Base-by-base conservation (phyloP, 2,113 vertebrate genomes). In the Quiscalus mexicanus region DNA sequence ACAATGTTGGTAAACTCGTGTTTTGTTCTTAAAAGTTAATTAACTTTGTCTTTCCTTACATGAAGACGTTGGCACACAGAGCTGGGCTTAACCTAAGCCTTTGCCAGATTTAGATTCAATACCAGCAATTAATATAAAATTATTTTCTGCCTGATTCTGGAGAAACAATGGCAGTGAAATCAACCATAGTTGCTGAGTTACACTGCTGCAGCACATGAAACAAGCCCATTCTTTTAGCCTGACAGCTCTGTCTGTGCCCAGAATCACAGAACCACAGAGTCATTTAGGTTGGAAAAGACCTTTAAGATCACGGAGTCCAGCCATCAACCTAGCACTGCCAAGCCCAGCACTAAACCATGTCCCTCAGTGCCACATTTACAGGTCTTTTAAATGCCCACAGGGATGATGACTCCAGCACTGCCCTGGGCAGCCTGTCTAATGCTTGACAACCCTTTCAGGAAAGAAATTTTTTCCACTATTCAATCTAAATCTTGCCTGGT, bases 381-480 rank as follows among this genome's bases (percentile, higher is more conserved):
- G 0, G 0, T 15, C 39, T 75, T 62, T 28, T 47, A 44, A 75
- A 67, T 3, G 15, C 11, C 27, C 11, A 5, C 39, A 69, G 27
- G 27, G n/a, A 35, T 28, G 50, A 4, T 1, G 28, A 59, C 11
- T 58, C 44, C 5, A 53, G 21, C 31, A 50, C 9, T 20, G 7
- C 73, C 62, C 33, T 41, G 10, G 16, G 15, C 70, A 85, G 35
- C 6, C 33, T 60, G 5, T 69, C 60, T 42, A 69, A 3, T 44
- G 31, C 14, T 5, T 78, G 9, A 37, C 9, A 50, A 41, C 3
- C 4, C 22, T 18, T 59, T 30, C 1, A 1, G 16, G 22, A 23
- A 77, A 47, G 4, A n/a, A 21, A 2, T 21, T 41, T 28, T 41
- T 76, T 17, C 18, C 9, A 35, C 3, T 13, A 19, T 3, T 22